Conservation (phyloP, 2,888 invertebrate species). For the Rhingia rostrata region DNA sequence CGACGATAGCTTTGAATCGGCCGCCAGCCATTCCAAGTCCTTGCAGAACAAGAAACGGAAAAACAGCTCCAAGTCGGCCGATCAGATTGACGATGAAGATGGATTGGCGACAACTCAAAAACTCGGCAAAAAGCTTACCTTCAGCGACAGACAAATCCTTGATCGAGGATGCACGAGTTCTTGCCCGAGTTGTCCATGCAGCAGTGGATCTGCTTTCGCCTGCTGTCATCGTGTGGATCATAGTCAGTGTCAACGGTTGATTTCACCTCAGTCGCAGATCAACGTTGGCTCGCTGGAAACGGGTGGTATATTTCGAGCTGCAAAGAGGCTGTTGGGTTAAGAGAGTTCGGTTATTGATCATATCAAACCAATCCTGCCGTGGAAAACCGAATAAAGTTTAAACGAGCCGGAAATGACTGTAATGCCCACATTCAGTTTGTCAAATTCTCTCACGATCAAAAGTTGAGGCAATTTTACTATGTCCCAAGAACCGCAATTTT, state of each 20-base stretch:
- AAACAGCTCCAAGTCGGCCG: slow-evolving; percentile 84
- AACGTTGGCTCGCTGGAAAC: slow-evolving; percentile 80
- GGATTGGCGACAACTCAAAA: slow-evolving; percentile 76
- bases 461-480: no score
- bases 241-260: slow-evolving; percentile 76
- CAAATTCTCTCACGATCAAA: no score
- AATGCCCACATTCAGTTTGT: no score
- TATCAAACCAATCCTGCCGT: no score
- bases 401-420: no score
- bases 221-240: slow-evolving; percentile 80
- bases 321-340: no score
- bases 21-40: slow-evolving; percentile 79
- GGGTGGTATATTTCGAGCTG: no score
- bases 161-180: slow-evolving; percentile 79
- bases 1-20: slow-evolving; percentile 84
- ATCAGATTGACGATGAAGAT: slow-evolving; percentile 84
- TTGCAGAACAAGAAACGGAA: slow-evolving; percentile 71
- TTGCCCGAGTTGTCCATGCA: slow-evolving; percentile 81
- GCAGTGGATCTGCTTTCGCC: slow-evolving; percentile 69
- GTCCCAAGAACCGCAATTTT: no score
- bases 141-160: slow-evolving; percentile 82
- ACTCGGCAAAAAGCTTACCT: slow-evolving; percentile 80
- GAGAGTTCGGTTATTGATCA: no score
- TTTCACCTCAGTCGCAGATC: slow-evolving; percentile 65
- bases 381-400: no score